Percentiles rank a stretch among this genome's conserved stretches.
Evolutionary conservation across 1,140 invertebrate genomes (phyloP).

Genomic region (Thalassaphorura encarpata): DNA sequence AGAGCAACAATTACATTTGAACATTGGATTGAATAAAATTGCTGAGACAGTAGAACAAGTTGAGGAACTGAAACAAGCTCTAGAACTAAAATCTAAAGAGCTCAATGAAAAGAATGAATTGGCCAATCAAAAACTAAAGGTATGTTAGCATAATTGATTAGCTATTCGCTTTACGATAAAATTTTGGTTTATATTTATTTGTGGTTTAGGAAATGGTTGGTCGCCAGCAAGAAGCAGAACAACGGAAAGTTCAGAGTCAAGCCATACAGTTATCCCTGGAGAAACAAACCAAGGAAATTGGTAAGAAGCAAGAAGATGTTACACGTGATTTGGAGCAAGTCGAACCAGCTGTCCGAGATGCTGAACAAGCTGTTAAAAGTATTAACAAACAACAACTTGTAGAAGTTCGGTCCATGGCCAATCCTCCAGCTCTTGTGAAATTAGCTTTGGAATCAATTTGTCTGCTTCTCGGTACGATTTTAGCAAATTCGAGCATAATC

Average conservation of each 20-base stretch:
- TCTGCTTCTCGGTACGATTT: slow-evolving; percentile 87
- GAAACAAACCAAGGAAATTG: slow-evolving; percentile 82
- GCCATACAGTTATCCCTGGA: slow-evolving; percentile 88
- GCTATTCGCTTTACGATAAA: neutral
- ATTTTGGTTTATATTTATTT: neutral
- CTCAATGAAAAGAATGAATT: slow-evolving; percentile 87
- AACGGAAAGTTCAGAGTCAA: slow-evolving; percentile 96
- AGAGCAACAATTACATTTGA: slow-evolving; percentile 97
- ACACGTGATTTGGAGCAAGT: slow-evolving; percentile 91
- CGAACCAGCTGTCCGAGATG: slow-evolving; percentile 96
- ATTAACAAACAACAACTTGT: slow-evolving; percentile 99
- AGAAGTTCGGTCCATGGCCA: slow-evolving; percentile 95
- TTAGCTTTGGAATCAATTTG: slow-evolving; percentile 98
- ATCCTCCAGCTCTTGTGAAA: slow-evolving; percentile 95
- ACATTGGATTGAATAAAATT: slow-evolving; percentile 97
- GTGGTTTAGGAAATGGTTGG: neutral
- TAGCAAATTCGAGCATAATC: slow-evolving; percentile 97
- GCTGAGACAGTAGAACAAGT: slow-evolving; percentile 99
- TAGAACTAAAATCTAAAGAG: slow-evolving; percentile 84
- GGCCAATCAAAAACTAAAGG: slow-evolving; percentile 90
- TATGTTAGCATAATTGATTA: too few species aligned
- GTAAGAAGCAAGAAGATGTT: slow-evolving; percentile 82
- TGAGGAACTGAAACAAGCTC: slow-evolving; percentile 97
- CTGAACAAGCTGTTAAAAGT: slow-evolving; percentile 96
- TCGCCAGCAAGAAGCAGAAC: slow-evolving; percentile 49